These are phyloP conservation scores for Tylochromis polylepis DNA, from an alignment of 2,113 vertebrate genomes.

Conservation along the genomic window DNA sequence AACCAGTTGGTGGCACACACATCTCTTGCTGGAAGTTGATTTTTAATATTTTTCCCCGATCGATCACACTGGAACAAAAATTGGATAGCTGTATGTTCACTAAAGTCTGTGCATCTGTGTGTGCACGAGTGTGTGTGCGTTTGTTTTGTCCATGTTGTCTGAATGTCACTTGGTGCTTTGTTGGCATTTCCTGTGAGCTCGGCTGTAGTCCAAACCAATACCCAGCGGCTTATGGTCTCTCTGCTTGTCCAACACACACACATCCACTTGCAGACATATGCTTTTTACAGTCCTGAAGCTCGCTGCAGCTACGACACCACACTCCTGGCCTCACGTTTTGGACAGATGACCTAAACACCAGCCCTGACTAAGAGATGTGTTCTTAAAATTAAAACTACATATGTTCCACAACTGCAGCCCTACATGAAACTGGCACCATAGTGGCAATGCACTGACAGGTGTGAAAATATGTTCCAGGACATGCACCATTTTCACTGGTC, in stretches of 20 bases:
- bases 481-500: not conserved
- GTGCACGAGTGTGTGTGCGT: not conserved
- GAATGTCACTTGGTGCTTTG: constrained; percentile 26
- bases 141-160: constrained; percentile 1
- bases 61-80: not conserved
- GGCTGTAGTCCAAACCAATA: constrained; percentile 41
- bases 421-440: not conserved
- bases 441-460: not conserved
- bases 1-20: not conserved
- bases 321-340: not conserved
- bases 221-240: constrained; percentile 13
- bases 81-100: not conserved
- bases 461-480: not conserved
- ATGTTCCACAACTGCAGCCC: not conserved
- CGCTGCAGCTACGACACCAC: constrained; percentile 3
- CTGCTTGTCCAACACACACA: not conserved
- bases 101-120: not conserved
- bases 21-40: not conserved
- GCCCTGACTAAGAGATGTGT: not conserved
- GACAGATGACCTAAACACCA: not conserved
- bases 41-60: not conserved
- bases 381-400: not conserved
- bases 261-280: not conserved
- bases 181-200: constrained; percentile 18
- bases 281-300: not conserved